phyloP scores from a whole-genome alignment of 2,888 invertebrate species.

The Hyposoter dolosus region DNA sequence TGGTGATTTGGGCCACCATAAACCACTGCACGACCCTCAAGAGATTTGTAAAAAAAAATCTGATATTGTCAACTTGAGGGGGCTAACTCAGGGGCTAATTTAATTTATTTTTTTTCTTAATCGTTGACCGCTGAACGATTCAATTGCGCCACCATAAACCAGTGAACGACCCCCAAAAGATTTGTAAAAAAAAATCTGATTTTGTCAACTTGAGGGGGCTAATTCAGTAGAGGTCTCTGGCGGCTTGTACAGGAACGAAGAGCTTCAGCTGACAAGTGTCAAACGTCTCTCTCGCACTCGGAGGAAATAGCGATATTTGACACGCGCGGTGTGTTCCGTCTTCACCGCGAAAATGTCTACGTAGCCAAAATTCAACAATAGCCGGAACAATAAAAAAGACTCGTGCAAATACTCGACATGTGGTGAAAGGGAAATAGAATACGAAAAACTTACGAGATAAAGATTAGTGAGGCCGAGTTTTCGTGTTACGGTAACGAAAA shows the following conservation, averaged over 20 bases:
- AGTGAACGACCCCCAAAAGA: no score
- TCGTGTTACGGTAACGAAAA: background rate
- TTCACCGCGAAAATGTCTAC: conserved; percentile 65
- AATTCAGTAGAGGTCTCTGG: background rate
- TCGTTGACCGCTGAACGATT: no score
- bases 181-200: no score
- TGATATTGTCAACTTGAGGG: no score
- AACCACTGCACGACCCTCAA: no score
- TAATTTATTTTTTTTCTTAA: no score
- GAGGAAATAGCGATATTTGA: background rate
- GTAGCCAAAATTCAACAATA: conserved; percentile 37
- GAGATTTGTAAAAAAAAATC: no score
- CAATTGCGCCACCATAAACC: no score
- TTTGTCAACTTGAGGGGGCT: no score
- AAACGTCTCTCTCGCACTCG: conserved; percentile 41
- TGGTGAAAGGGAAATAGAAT: background rate
- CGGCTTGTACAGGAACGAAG: conserved; percentile 20
- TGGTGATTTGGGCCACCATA: no score
- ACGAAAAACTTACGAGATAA: background rate
- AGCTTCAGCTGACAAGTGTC: conserved; percentile 65
- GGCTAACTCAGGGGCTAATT: no score
- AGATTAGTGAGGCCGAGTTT: background rate
- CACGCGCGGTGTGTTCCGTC: conserved; percentile 38
- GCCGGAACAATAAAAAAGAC: background rate
- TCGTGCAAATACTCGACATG: background rate